Evolutionary conservation across 2,888 invertebrate genomes (phyloP).

Genomic region (Andrena minutula): DNA sequence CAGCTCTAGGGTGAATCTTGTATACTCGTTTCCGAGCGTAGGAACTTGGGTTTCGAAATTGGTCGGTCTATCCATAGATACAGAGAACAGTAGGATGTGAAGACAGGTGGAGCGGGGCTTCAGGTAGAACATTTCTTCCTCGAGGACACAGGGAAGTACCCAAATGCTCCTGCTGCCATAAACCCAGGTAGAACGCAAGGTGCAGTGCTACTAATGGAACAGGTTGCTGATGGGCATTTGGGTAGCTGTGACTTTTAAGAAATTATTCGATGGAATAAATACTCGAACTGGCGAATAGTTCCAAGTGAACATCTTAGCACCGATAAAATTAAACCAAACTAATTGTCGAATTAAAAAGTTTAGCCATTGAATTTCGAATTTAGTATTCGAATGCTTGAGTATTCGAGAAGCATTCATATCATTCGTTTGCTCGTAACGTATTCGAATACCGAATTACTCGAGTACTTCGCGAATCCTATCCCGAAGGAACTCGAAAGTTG

Average conservation of each 20-base stretch:
- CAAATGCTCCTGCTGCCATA: neutral
- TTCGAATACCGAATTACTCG: no score
- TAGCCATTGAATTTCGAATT: no score
- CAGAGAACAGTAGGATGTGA: neutral
- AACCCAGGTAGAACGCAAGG: neutral
- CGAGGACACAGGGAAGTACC: neutral
- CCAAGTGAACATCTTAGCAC: no score
- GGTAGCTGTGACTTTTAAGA: neutral
- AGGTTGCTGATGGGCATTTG: neutral
- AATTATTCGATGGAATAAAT: neutral
- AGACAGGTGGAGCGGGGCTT: neutral
- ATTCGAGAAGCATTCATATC: no score
- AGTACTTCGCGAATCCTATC: no score
- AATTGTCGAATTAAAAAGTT: no score
- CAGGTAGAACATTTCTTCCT: conserved; percentile 1
- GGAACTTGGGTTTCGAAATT: neutral
- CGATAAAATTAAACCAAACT: no score
- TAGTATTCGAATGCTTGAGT: no score
- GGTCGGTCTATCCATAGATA: neutral
- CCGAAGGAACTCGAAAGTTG: no score
- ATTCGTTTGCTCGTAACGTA: no score
- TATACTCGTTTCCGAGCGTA: neutral
- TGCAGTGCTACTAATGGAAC: neutral
- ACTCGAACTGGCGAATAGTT: no score
- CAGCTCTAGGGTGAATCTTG: neutral